Base-by-base conservation (phyloP, 1,140 invertebrate species). In the Laupala kohalensis region DNA sequence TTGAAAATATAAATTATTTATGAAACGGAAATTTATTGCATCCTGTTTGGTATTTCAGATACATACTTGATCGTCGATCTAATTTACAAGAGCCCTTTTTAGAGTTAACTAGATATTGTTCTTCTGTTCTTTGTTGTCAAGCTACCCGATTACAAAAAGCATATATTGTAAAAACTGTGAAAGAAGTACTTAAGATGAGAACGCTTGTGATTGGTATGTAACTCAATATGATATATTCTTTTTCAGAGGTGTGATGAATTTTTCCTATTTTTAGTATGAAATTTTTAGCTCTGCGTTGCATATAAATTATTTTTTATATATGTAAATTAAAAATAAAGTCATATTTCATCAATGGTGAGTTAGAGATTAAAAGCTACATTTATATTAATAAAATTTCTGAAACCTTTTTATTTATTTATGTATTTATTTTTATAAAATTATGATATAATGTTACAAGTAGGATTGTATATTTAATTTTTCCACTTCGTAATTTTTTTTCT, bases 131-230 rank as follows among this genome's bases (percentile, higher is more conserved):
- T 25, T 98, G 96, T 78, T 99, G 96, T 82, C 86, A 96, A 73
- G 94, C 96, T 63, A 98, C 97, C 26, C 97, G 97, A 5, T 86
- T 98, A 71, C 97, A 99, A 81, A 99, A 97, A 84, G 93, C 89
- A 30, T 86, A 85, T 73, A 88, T 91, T 72, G 89, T 92, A 3
- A 84, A 85, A 73, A 87, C 95, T 67, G 93, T 97, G 2, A 95
- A 96, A 78, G 93, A 96, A 79, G 88, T 93, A 76, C 81, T 96
- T 2, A 87, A 90, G 72, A 91, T 95, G 80, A 86, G 93, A 65
- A 97, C 95, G 19, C 80, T 97, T 66, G 95, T 95, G 6, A 96
- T 97, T 75, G 94, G 86, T 85, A 80, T 80, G 78, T 77, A 79
- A 65, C 23, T 25, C 19, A 53, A 53, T 13, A 1, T 13, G 19